These are phyloP conservation scores for Spongilla lacustris DNA, from an alignment of 37 sponge, comb jelly and placozoan species.

Conservation along the genomic window DNA sequence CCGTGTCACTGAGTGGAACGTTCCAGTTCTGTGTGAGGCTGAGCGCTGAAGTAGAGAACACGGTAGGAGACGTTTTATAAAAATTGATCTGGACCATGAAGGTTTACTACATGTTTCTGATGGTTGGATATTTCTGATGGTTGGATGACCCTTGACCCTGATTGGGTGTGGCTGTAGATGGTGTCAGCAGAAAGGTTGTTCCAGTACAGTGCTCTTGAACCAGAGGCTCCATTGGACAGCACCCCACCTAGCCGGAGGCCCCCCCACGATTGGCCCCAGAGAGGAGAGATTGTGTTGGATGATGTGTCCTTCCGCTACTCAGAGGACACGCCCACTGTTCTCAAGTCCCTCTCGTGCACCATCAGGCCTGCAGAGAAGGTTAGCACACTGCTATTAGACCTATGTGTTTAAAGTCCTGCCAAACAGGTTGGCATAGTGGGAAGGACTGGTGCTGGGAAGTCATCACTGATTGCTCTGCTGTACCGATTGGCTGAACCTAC, in stretches of 20 bases:
- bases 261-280: constrained; percentile 64
- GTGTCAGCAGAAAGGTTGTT: constrained; percentile 78
- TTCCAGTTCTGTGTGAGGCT: constrained; percentile 78
- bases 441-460: constrained; percentile 95
- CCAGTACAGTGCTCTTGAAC: constrained; percentile 44
- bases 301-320: constrained; percentile 57
- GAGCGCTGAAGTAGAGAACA: constrained; percentile 84
- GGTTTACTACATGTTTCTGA: too few species aligned
- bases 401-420: not conserved
- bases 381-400: not conserved
- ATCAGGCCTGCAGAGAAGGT: constrained; percentile 76
- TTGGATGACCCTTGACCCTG: too few species aligned
- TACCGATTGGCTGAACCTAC: constrained; percentile 90
- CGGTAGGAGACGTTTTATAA: constrained; percentile 39
- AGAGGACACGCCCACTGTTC: constrained; percentile 42
- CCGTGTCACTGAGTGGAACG: constrained; percentile 69
- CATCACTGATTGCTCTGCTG: constrained; percentile 83
- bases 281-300: constrained; percentile 45
- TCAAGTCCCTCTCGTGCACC: constrained; percentile 52
- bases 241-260: constrained; percentile 37
- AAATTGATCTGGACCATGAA: too few species aligned
- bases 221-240: constrained; percentile 58
- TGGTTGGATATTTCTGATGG: too few species aligned
- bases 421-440: constrained; percentile 89
- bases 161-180: constrained; percentile 52